These are phyloP conservation scores for Clanis bilineata DNA, from an alignment of 2,888 invertebrate genomes.

Conservation along the genomic window DNA sequence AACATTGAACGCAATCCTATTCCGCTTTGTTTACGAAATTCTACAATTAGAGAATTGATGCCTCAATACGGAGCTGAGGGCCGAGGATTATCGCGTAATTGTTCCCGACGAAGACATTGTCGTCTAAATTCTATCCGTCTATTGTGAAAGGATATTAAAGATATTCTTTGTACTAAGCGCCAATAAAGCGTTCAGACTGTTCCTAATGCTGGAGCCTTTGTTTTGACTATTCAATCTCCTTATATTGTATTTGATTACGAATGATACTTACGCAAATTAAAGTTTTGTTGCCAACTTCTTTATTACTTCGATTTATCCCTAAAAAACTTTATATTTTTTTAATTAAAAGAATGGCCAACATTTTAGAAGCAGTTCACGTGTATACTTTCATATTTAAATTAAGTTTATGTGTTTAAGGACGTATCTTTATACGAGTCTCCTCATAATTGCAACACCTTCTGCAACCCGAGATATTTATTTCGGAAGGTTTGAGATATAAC, in stretches of 20 bases:
- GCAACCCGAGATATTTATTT: no score
- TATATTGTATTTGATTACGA: background rate
- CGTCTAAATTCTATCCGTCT: constrained; percentile 12
- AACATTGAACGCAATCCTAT: constrained; percentile 39
- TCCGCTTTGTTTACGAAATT: constrained; percentile 33
- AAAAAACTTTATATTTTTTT: background rate
- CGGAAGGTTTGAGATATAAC: no score
- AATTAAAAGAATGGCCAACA: no score
- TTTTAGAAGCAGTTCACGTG: no score
- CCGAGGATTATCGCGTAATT: constrained; percentile 15
- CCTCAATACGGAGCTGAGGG: constrained; percentile 19
- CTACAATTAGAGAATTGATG: constrained; percentile 21
- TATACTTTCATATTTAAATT: no score
- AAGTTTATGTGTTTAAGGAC: no score
- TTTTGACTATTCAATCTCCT: constrained; percentile 5
- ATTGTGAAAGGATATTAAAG: constrained; percentile 11
- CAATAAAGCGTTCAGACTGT: constrained; percentile 12
- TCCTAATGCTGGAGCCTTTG: constrained; percentile 11
- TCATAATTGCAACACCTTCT: no score
- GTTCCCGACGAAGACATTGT: constrained; percentile 11
- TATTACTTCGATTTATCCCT: background rate
- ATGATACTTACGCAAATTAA: background rate
- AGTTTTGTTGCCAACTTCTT: background rate
- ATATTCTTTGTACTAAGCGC: constrained; percentile 12
- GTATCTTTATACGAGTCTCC: no score